Conservation (phyloP, 2,113 vertebrate genomes). For the Atractosteus spatula region DNA sequence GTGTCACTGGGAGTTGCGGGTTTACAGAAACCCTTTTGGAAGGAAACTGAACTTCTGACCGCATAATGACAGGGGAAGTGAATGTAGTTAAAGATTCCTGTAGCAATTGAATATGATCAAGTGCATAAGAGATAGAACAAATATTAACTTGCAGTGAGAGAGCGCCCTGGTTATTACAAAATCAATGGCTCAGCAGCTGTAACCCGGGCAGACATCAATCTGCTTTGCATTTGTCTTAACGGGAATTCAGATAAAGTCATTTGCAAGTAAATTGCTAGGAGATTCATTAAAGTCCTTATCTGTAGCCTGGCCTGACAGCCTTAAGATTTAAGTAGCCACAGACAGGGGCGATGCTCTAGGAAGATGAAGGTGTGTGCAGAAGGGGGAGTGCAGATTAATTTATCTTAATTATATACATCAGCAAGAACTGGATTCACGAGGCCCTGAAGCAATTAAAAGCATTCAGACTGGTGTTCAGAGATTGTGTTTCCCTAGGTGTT, state of each 20-base stretch:
- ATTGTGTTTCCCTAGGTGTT: too few species aligned
- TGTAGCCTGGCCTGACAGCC: not conserved
- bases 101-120: not conserved
- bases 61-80: too few species aligned
- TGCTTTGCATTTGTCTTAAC: conserved; percentile 8
- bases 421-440: conserved; percentile 1
- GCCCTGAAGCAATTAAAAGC: too few species aligned
- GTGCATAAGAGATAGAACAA: not conserved
- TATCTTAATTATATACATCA: conserved; percentile 11
- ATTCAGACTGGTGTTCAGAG: too few species aligned
- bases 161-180: not conserved
- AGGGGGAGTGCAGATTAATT: conserved; percentile 8
- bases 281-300: conserved; percentile 16
- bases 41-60: too few species aligned
- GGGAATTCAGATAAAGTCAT: conserved; percentile 1
- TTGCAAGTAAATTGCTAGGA: conserved; percentile 10
- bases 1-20: too few species aligned
- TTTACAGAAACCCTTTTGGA: too few species aligned
- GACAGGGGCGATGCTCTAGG: not conserved
- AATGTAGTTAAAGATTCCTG: too few species aligned
- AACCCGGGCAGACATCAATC: not conserved
- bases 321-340: not conserved
- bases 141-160: not conserved
- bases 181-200: not conserved
- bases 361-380: not conserved